These are phyloP conservation scores for Trichogramma evanescens DNA, from an alignment of 2,888 invertebrate genomes.

Conservation along the genomic window DNA sequence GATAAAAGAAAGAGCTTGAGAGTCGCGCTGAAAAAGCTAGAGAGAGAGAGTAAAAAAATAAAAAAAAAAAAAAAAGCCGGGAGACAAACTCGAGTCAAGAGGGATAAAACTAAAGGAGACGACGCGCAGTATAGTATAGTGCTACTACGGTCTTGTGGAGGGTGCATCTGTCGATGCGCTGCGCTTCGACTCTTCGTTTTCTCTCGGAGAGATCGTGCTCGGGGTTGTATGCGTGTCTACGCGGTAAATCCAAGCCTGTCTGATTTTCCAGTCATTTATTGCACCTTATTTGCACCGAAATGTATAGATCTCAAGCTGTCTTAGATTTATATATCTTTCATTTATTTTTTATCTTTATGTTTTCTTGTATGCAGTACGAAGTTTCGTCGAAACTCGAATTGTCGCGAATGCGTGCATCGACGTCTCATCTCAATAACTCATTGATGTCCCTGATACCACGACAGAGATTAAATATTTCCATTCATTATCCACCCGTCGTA, in stretches of 20 bases:
- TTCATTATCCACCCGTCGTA: no score
- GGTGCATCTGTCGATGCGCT: constrained; percentile 24
- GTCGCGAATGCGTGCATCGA: no score
- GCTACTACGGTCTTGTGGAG: background rate
- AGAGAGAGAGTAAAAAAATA: constrained; percentile 12
- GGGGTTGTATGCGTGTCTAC: background rate
- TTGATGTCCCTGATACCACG: no score
- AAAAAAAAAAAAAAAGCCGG: background rate
- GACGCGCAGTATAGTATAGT: no score
- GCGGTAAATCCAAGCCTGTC: constrained; percentile 2
- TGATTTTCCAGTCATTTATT: constrained; percentile 21
- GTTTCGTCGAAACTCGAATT: no score
- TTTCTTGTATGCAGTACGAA: no score
- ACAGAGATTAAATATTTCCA: no score
- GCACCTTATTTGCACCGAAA: constrained; percentile 28
- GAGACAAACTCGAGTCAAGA: background rate
- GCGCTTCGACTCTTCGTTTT: constrained; percentile 16
- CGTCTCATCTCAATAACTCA: no score
- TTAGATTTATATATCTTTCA: background rate
- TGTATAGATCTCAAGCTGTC: constrained; percentile 7
- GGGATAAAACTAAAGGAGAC: background rate
- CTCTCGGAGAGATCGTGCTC: constrained; percentile 17
- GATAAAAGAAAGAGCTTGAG: background rate
- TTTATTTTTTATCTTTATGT: background rate
- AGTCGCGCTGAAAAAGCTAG: background rate